A percentile compares a stretch with the other conserved stretches of the same genome.
These are phyloP conservation scores for Sinopyrophorus schimmeli DNA, from an alignment of 2,888 invertebrate species.

Conservation along the genomic window DNA sequence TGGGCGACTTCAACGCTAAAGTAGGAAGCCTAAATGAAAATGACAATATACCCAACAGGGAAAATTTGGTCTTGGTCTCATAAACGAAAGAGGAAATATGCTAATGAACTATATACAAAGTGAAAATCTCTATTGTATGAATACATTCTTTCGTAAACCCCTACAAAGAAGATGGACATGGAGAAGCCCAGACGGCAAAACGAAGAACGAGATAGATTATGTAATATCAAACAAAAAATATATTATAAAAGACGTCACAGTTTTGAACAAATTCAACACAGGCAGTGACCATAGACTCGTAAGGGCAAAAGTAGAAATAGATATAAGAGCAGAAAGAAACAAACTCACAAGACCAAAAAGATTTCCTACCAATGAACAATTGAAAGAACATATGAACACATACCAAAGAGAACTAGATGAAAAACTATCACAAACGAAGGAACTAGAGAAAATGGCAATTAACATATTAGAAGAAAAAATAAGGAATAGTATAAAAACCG, in stretches of 20 bases:
- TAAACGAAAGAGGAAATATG: not conserved
- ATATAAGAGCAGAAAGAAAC: not conserved
- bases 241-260: not conserved
- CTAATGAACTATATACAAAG: constrained; percentile 1
- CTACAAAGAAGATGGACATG: constrained; percentile 4
- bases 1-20: too few relatives aligned
- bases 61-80: not conserved
- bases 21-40: not conserved
- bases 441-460: not conserved
- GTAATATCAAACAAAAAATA: constrained; percentile 1
- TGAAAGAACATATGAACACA: not conserved
- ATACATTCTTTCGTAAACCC: constrained; percentile 3
- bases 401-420: not conserved
- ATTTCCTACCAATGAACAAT: not conserved
- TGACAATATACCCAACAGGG: not conserved
- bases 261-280: not conserved
- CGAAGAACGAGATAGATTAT: constrained; percentile 1
- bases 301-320: constrained; percentile 1
- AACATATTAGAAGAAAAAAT: not conserved
- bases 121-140: not conserved
- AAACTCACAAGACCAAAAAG: constrained; percentile 1
- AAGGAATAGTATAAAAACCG: too few relatives aligned
- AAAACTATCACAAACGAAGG: not conserved
- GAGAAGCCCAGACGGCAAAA: not conserved
- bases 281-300: not conserved